Conservation (phyloP, 2,888 invertebrate genomes). For the Agrotis segetum region DNA sequence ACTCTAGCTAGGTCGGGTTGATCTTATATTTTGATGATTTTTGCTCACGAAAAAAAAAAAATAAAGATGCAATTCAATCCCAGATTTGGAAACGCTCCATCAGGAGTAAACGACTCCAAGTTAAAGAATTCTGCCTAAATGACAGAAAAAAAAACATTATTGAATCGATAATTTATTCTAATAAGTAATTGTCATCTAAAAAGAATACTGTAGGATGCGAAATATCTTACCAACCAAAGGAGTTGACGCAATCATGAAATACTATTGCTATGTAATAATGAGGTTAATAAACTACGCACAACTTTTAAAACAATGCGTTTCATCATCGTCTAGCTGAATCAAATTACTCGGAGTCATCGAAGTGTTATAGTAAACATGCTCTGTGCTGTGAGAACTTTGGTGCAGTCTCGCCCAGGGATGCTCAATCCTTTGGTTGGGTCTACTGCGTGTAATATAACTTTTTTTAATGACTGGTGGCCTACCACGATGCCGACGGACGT, state of each 20-base stretch:
- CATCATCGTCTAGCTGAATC: constrained; percentile 48
- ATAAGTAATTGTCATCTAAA: background rate
- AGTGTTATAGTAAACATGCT: constrained; percentile 63
- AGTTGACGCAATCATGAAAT: constrained; percentile 4
- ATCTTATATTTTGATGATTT: no score
- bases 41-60: no score
- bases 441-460: background rate
- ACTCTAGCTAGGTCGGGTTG: no score
- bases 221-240: background rate
- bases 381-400: constrained; percentile 56
- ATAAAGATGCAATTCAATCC: no score
- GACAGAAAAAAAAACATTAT: no score
- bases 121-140: background rate
- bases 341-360: constrained; percentile 60
- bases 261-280: background rate
- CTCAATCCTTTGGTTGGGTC: constrained; percentile 13
- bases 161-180: background rate
- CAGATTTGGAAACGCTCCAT: no score
- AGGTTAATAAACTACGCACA: constrained; percentile 43
- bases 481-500: no score
- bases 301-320: constrained; percentile 44
- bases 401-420: constrained; percentile 11
- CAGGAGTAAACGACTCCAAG: background rate
- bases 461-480: background rate
- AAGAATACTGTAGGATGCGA: background rate